phyloP scores from a whole-genome alignment of 2,888 invertebrate species.

The Lymantria dispar region DNA sequence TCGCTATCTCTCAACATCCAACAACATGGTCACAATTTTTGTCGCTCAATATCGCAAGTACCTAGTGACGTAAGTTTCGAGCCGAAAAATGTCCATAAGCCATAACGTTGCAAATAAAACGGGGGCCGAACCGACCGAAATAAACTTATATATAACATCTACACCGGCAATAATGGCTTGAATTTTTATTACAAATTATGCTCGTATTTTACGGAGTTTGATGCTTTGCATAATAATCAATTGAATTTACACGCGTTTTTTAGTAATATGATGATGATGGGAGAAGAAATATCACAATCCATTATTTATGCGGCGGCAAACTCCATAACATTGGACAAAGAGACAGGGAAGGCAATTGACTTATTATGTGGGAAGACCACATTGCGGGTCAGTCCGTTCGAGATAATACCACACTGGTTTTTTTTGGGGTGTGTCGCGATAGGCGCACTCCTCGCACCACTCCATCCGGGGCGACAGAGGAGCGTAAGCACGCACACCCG shows the following conservation, averaged over 20 bases:
- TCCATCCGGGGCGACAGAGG: no score
- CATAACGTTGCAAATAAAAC: slow-evolving; percentile 50
- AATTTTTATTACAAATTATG: slow-evolving; percentile 9
- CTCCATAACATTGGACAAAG: no score
- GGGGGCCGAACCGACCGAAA: slow-evolving; percentile 26
- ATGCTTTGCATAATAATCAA: background rate
- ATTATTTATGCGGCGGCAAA: no score
- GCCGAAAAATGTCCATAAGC: slow-evolving; percentile 44
- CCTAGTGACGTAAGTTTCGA: slow-evolving; percentile 24
- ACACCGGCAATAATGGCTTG: slow-evolving; percentile 22
- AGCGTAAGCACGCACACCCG: no score
- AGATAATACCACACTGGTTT: no score
- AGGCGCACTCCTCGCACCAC: no score
- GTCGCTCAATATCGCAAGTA: slow-evolving; percentile 31
- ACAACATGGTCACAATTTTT: slow-evolving; percentile 7
- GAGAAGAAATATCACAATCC: no score
- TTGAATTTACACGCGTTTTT: background rate
- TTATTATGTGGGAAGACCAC: no score
- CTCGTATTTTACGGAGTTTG: slow-evolving; percentile 4
- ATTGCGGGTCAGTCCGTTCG: no score
- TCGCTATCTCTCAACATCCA: background rate
- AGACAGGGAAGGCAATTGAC: no score
- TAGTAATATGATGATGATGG: background rate
- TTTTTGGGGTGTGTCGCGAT: no score
- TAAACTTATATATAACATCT: slow-evolving; percentile 33